Percentiles rank a stretch among this genome's conserved stretches.
Evolutionary conservation across 2,113 vertebrate species (phyloP).

Genomic region (Hemicordylus capensis): DNA sequence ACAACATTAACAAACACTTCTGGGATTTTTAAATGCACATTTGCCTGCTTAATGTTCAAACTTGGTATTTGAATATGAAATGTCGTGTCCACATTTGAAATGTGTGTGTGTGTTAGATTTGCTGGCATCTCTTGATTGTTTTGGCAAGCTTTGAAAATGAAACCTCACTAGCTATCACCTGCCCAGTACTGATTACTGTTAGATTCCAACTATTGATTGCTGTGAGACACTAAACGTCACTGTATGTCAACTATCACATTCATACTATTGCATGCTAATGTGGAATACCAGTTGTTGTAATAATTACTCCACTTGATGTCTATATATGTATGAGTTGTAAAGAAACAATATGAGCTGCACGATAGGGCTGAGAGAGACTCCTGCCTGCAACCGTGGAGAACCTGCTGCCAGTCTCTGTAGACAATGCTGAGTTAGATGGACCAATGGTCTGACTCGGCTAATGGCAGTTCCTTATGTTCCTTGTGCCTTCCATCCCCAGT

Average conservation of each 20-base stretch:
- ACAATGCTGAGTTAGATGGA: no score
- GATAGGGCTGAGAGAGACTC: no score
- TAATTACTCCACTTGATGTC: not conserved
- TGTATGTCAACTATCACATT: not conserved
- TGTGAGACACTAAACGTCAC: not conserved
- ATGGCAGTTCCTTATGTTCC: no score
- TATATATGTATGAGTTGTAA: not conserved
- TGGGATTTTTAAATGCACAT: no score
- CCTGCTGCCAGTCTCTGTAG: no score
- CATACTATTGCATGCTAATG: not conserved
- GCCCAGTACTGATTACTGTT: not conserved
- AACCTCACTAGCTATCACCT: not conserved
- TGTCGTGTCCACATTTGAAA: no score
- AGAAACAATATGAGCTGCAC: not conserved
- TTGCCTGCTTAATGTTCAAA: not conserved
- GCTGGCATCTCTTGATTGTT: not conserved
- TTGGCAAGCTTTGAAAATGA: not conserved
- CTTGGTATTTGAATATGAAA: no score
- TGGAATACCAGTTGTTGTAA: not conserved
- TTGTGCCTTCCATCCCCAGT: not conserved
- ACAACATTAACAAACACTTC: not conserved
- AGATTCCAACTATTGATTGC: not conserved
- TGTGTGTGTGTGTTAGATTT: not conserved
- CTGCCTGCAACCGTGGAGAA: no score
- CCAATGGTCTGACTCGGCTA: no score